phyloP scores from a whole-genome alignment of 2,113 vertebrate genomes.

The Tonatia bakeri region DNA sequence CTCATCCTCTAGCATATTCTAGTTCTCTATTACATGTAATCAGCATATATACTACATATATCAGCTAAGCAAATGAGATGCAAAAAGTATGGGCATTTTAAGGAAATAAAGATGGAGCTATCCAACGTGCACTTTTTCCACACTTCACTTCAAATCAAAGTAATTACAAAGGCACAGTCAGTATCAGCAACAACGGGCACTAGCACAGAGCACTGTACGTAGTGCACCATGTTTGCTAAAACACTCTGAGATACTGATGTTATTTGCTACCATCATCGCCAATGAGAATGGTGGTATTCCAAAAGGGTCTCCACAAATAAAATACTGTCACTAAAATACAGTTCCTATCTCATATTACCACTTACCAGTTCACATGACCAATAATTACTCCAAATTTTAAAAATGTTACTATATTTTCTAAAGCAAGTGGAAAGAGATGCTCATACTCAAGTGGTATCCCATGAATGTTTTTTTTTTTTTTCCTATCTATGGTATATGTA shows the following conservation, averaged over 20 bases:
- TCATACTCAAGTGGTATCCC: not conserved
- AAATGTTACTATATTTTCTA: not conserved
- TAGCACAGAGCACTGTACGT: fast-evolving
- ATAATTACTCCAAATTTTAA: not conserved
- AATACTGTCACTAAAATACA: not conserved
- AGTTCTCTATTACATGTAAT: not conserved
- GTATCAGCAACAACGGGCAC: fast-evolving
- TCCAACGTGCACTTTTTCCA: not conserved
- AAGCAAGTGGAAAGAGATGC: not conserved
- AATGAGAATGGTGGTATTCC: not conserved
- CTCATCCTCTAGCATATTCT: not conserved
- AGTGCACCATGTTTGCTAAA: not conserved
- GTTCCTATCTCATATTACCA: not conserved
- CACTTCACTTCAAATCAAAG: not conserved
- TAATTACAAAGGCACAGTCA: not conserved
- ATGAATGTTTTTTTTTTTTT: not conserved
- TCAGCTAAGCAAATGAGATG: not conserved
- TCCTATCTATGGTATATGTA: not conserved
- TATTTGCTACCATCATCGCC: not conserved
- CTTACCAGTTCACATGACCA: not conserved
- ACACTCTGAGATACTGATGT: not conserved
- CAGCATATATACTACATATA: not conserved
- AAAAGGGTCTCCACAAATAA: not conserved
- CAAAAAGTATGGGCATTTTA: not conserved
- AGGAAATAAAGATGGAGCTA: not conserved